Evolutionary conservation across 2,888 invertebrate species (phyloP).

Genomic region (Itoplectis maculator): DNA sequence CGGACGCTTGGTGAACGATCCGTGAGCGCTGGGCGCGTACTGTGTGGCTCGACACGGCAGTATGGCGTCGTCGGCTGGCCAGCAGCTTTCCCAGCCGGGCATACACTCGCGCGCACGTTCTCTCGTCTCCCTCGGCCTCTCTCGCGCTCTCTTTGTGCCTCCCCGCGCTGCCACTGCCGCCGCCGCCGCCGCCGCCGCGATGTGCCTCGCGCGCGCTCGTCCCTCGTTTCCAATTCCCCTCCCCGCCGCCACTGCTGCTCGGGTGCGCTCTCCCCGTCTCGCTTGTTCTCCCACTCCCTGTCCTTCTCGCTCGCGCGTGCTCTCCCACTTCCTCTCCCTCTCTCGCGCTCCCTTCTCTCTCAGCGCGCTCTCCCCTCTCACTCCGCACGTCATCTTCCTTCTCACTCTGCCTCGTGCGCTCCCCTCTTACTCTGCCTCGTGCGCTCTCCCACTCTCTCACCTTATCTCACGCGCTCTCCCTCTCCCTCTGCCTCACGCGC

Average conservation of each 20-base stretch:
- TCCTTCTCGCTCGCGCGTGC: not conserved
- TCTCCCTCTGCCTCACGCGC: constrained; percentile 10
- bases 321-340: not conserved
- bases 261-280: not conserved
- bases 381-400: no score
- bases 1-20: constrained; percentile 73
- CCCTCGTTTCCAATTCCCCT: constrained; percentile 49
- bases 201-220: no score
- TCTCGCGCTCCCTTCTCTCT: no score
- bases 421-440: no score
- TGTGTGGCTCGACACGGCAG: constrained; percentile 76
- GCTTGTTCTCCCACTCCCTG: no score
- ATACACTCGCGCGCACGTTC: constrained; percentile 65
- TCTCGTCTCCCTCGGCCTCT: constrained; percentile 51
- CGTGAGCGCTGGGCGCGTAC: constrained; percentile 79
- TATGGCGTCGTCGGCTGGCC: constrained; percentile 80
- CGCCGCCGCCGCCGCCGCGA: no score
- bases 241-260: no score
- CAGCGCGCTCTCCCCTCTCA: no score
- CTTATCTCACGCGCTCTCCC: not conserved
- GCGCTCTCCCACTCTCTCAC: not conserved
- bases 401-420: no score
- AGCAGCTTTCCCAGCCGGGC: constrained; percentile 74
- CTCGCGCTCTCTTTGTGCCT: constrained; percentile 58
- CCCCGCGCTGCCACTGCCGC: constrained; percentile 45